A percentile compares a stretch with the other conserved stretches of the same genome.
phyloP scores from a whole-genome alignment of 2,888 invertebrate species.

The Conomelus anceps region DNA sequence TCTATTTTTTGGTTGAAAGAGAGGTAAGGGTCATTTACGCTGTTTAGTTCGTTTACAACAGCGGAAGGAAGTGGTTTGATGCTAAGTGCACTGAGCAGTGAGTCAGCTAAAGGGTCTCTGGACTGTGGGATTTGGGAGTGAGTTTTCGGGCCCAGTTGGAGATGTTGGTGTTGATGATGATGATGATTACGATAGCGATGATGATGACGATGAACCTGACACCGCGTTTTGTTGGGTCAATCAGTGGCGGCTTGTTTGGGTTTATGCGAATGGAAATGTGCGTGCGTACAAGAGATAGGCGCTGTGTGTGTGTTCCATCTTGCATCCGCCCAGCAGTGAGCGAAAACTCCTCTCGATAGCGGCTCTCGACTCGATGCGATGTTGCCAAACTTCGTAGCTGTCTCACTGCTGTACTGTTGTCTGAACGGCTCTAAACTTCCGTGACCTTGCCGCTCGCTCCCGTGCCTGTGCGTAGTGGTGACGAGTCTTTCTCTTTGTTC shows the following conservation, averaged over 20 bases:
- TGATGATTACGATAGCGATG: not conserved
- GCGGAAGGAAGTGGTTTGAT: not conserved
- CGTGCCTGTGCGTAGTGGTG: not conserved
- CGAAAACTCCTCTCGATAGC: not conserved
- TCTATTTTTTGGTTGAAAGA: too few relatives aligned
- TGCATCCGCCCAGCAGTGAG: not conserved
- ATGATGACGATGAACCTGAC: not conserved
- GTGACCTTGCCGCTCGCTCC: not conserved
- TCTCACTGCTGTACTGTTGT: not conserved
- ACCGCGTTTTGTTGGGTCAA: not conserved
- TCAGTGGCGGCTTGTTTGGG: not conserved
- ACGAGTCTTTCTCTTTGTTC: not conserved
- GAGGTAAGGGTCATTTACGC: too few relatives aligned
- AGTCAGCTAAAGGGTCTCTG: not conserved
- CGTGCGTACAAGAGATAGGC: not conserved
- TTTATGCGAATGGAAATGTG: not conserved
- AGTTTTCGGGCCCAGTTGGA: not conserved
- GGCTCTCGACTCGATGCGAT: not conserved
- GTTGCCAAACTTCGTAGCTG: not conserved
- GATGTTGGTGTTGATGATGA: not conserved
- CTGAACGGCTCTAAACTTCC: not conserved
- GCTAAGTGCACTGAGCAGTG: not conserved
- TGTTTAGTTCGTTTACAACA: too few relatives aligned
- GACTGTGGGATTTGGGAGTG: not conserved
- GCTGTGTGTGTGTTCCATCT: not conserved